phyloP scores from a whole-genome alignment of 1,140 invertebrate genomes.

The Proales similis region DNA sequence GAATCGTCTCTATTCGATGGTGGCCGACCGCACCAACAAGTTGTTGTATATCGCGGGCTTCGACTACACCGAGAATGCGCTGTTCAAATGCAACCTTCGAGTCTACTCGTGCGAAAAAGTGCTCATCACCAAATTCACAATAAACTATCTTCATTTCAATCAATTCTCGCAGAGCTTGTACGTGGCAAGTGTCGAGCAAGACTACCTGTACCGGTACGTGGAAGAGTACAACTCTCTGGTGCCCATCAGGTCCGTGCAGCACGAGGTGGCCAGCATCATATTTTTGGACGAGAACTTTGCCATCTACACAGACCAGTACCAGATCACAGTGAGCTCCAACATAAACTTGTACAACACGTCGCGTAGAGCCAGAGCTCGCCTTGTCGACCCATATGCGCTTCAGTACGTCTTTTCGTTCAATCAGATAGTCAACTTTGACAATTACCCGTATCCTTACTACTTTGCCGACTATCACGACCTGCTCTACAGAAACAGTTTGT shows the following conservation, averaged over 20 bases:
- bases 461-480: slow-evolving; percentile 36
- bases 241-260: not conserved
- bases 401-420: slow-evolving; percentile 28
- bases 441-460: slow-evolving; percentile 33
- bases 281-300: slow-evolving; percentile 29
- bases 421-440: slow-evolving; percentile 24
- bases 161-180: slow-evolving; percentile 2
- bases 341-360: slow-evolving; percentile 20
- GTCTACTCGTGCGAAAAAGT: slow-evolving; percentile 15
- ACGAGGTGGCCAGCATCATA: slow-evolving; percentile 10
- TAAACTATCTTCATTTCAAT: slow-evolving; percentile 19
- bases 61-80: slow-evolving; percentile 20
- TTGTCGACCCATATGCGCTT: slow-evolving; percentile 34
- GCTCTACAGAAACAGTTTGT: slow-evolving; percentile 22
- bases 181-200: slow-evolving; percentile 15
- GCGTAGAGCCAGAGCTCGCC: slow-evolving; percentile 8
- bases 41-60: slow-evolving; percentile 15
- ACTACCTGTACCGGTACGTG: slow-evolving; percentile 7
- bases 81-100: slow-evolving; percentile 22
- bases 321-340: slow-evolving; percentile 9
- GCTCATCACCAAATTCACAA: not conserved
- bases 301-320: slow-evolving; percentile 17
- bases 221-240: slow-evolving; percentile 16
- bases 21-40: slow-evolving; percentile 1
- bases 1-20: slow-evolving; percentile 30